phyloP scores from a whole-genome alignment of 2,888 invertebrate species.

The Polia nebulosa region DNA sequence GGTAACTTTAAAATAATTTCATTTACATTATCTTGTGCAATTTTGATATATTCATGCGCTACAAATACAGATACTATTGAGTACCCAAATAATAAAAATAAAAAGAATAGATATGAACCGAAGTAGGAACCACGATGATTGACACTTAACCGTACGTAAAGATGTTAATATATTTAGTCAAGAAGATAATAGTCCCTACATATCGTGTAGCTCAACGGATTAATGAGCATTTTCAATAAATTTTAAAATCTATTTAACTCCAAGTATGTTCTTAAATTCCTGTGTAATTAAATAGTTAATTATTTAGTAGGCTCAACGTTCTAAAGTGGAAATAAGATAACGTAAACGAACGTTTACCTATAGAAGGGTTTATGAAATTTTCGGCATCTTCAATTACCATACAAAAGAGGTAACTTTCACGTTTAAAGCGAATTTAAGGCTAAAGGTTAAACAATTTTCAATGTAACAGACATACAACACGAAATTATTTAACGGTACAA shows the following conservation, averaged over 20 bases:
- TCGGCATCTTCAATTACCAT: conserved; percentile 56
- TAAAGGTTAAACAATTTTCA: conserved; percentile 19
- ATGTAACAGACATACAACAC: neutral
- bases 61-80: neutral
- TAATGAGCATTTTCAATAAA: conserved; percentile 47
- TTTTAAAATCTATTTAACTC: conserved; percentile 42
- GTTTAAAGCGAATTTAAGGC: conserved; percentile 7
- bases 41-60: neutral
- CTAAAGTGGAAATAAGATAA: conserved; percentile 50
- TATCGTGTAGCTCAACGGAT: conserved; percentile 35
- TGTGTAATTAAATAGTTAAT: conserved; percentile 57
- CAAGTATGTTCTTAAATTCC: conserved; percentile 50
- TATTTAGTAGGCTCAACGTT: conserved; percentile 50
- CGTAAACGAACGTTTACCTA: conserved; percentile 45
- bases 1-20: too few relatives aligned
- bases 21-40: neutral
- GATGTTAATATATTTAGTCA: conserved; percentile 18
- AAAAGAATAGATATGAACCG: neutral
- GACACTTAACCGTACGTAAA: neutral
- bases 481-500: neutral
- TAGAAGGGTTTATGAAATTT: conserved; percentile 58
- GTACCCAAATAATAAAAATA: neutral
- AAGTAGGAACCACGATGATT: neutral
- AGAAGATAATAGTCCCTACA: conserved; percentile 3
- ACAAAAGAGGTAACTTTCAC: conserved; percentile 35